Evolutionary conservation across 2,797 vertebrate genomes (phyloP), one percentile per base, ranked within the genome.

Genomic region (Schizopygopsis malacanthus): DNA sequence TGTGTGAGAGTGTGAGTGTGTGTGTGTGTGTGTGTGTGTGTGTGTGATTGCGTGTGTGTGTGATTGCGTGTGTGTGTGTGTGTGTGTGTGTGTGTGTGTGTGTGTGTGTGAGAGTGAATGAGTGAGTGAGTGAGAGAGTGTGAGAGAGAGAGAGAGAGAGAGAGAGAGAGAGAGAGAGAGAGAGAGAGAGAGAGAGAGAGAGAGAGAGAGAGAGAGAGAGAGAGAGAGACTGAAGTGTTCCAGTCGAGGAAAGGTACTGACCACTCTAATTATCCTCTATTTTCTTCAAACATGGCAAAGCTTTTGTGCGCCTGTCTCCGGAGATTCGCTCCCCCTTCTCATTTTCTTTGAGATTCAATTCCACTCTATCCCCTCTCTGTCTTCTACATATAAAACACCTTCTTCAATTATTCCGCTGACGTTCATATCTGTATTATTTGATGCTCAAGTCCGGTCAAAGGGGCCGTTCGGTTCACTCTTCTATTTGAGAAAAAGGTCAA

Each of bases 351-450:
- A 92, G 91, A 95, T 95, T 95, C 93, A 93, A 94, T 95, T 95
- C 92, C 90, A 90, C 91, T 94, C 92, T 90, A 91, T 92, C 91
- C 90, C 8, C 90, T 89, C 91, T 87, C 91, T 90, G 91, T 95
- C 94, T 94, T 95, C 94, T 95, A 94, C 94, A 95, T 95, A 95
- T 94, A 94, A 95, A 95, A 94, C 94, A 94, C 92, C 93, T 92
- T 94, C 94, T 92, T 93, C 93, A 95, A 95, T 95, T 94, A 95
- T 95, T 94, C 90, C 87, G 88, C 91, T 65, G 90, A 92, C 89
- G 88, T 92, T 94, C 94, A 93, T 94, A 93, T 94, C 93, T 93
- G 91, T 91, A 94, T 94, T 94, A 92, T 94, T 94, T 92, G 93
- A 93, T 79, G 87, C 89, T 90, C 85, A 84, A 79, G 90, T 90